A percentile compares a stretch with the other conserved stretches of the same genome.
phyloP scores from a whole-genome alignment of 1,140 invertebrate genomes.

The Drosophila nebulosa region DNA sequence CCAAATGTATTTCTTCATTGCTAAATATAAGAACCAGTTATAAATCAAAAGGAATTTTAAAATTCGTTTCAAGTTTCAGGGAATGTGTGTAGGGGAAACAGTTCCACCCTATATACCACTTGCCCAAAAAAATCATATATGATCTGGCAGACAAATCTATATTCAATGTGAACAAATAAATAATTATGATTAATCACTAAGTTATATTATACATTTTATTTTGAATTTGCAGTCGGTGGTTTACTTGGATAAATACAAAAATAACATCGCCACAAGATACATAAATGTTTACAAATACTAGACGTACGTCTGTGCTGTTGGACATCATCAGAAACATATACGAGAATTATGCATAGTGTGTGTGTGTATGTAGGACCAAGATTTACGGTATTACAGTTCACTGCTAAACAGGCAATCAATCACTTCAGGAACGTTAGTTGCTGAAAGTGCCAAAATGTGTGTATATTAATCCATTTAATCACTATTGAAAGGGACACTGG shows the following conservation, averaged over 20 bases:
- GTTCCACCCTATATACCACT: no score
- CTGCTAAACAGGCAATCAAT: not conserved
- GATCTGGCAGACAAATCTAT: not conserved
- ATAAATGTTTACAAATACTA: constrained; percentile 34
- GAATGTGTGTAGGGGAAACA: no score
- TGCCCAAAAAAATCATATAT: no score
- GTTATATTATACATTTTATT: constrained; percentile 51
- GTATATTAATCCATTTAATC: not conserved
- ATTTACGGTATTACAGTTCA: not conserved
- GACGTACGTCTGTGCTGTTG: constrained; percentile 4
- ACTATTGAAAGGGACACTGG: not conserved
- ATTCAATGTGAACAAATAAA: constrained; percentile 20
- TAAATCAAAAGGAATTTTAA: no score
- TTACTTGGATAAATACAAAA: constrained; percentile 53
- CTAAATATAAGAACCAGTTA: no score
- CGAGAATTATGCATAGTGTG: not conserved
- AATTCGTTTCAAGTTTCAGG: no score
- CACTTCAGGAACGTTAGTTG: constrained; percentile 1
- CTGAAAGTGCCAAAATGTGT: constrained; percentile 8
- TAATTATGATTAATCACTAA: constrained; percentile 37
- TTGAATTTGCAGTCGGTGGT: constrained; percentile 65
- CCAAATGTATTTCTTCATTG: no score
- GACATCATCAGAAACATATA: constrained; percentile 23
- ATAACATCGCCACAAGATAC: constrained; percentile 43
- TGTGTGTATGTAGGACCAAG: constrained; percentile 6